Evolutionary conservation across 1,140 invertebrate species (phyloP), one percentile per base, ranked within the genome.

Genomic region (Plodia interpunctella): DNA sequence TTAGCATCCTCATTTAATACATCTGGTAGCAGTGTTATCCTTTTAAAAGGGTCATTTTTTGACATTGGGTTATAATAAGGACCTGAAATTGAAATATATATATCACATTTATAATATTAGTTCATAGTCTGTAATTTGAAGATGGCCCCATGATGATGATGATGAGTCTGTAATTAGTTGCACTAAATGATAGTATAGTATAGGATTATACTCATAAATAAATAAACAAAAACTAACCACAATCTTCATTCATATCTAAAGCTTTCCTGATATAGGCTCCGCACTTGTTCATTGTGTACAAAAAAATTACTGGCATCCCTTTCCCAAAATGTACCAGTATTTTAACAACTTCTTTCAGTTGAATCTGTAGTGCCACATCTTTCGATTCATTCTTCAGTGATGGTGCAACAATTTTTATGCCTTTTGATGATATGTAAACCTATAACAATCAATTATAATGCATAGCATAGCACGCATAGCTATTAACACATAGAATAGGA

Each of bases 21-120:
- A 62, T 96, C 94, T 9, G 96, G 94, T 55, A 97, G 82, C 49
- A 98, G 78, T 18, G 95, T 96, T 63, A 97, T 94, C 68, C 95
- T 90, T 86, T 93, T 94, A 68, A 94, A 93, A 0, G 92, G 91
- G 67, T 95, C 92, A 69, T 92, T 91, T 64, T 88, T 88, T 51
- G 91, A 90, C 74, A 89, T 84, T 44, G 92, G 91, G 80, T 93
- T 91, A 65, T 91, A 92, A 73, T 89, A 92, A 44, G 81, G 80
- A 66, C 84, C 84, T 87, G 56, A 19, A 62, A 60, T 32, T 32
- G 74, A 62, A 62, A 68, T 60, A 11, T 9, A 10, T 32, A 10
- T 9, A n/a, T n/a, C n/a, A n/a, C n/a, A n/a, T n/a, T n/a, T n/a
- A n/a, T n/a, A n/a, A n/a, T n/a, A n/a, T n/a, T n/a, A n/a, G n/a